Base-by-base conservation (phyloP, 2,113 vertebrate genomes). In the Trogon melanurus region DNA sequence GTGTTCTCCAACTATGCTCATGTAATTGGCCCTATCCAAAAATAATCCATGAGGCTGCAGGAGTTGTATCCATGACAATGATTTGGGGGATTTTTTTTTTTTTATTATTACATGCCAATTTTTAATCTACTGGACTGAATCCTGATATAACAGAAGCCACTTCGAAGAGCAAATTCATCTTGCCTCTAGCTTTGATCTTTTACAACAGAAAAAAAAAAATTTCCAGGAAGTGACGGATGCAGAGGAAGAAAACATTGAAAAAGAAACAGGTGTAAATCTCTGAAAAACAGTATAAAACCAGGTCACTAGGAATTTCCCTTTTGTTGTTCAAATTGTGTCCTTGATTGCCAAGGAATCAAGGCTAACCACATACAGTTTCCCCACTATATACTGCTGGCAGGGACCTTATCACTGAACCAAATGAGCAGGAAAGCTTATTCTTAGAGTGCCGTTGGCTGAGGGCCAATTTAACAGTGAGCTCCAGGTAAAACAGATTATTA, bases 291-390 rank as follows among this genome's bases (percentile, higher is more conserved):
- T 14, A 45, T 44, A 80, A 76, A 29, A 11, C 41, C 75, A 74
- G 69, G 53, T 93, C 48, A 74, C 22, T 25, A 90, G 82, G 92
- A 93, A 57, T 92, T 92, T 95, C 82, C 48, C 53, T 64, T 41
- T 71, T 65, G 61, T 93, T 89, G 50, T 64, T 93, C 64, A 85
- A 71, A 78, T 10, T 62, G 67, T 0, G 0, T 57, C 57, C 29
- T 72, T 91, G 41, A 80, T 94, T 88, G 85, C 85, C 90, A 75
- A 79, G 75, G 34, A 67, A 81, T 54, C 51, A 26, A 74, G n/a
- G 60, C 36, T 96, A 85, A 84, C 88, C 82, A 64, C 60, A 36
- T 16, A 62, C 36, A 60, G 57, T 80, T 71, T 67, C 26, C 20
- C 34, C 19, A 18, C 13, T 64, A 16, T 17, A 22, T 51, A 62